Conservation (phyloP, 2,113 vertebrate species). For the Gambusia affinis region DNA sequence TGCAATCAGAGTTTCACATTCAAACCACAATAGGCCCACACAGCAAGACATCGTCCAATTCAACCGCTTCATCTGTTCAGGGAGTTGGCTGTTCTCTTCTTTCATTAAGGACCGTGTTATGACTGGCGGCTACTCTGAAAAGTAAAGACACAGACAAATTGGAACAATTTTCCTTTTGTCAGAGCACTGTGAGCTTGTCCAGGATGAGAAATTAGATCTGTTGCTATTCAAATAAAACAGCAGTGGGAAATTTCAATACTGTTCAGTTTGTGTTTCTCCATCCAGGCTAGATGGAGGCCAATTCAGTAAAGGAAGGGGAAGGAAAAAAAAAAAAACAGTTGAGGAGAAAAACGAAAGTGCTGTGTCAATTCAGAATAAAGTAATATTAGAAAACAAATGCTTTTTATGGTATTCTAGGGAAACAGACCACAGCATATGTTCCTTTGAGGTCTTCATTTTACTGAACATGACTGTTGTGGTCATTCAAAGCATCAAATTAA, state of each 20-base stretch:
- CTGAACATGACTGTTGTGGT: too few relatives aligned
- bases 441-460: background rate
- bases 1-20: constrained; percentile 37
- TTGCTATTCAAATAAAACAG: constrained; percentile 58
- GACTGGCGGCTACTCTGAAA: constrained; percentile 49
- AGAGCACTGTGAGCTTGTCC: constrained; percentile 41
- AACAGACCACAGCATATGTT: constrained; percentile 11
- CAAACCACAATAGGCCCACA: constrained; percentile 8
- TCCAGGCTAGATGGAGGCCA: constrained; percentile 41
- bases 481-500: constrained; percentile 22
- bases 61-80: constrained; percentile 27
- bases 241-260: constrained; percentile 58
- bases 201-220: constrained; percentile 64
- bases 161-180: constrained; percentile 60
- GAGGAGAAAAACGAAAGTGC: constrained; percentile 14
- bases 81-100: constrained; percentile 38
- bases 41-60: constrained; percentile 24
- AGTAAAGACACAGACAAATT: constrained; percentile 56
- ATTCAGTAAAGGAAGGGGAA: constrained; percentile 7
- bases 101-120: constrained; percentile 57
- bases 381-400: constrained; percentile 15
- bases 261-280: constrained; percentile 49
- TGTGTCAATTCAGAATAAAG: constrained; percentile 36
- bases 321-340: background rate
- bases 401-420: constrained; percentile 15